A percentile compares a stretch with the other conserved stretches of the same genome.
These are phyloP conservation scores for Microtus richardsoni DNA, from an alignment of 2,113 vertebrate species.

Conservation along the genomic window DNA sequence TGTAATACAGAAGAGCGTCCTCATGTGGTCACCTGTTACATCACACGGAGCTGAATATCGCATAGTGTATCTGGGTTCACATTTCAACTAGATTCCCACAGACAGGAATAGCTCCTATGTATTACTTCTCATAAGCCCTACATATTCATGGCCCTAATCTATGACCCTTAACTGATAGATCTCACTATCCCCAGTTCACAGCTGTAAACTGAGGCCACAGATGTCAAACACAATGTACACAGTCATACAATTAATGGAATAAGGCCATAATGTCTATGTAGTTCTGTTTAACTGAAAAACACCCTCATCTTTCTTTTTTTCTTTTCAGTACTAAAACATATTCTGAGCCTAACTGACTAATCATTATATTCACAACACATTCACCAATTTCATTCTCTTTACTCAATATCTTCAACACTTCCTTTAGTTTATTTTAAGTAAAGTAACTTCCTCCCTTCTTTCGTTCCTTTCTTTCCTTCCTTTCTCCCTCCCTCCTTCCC, in stretches of 20 bases:
- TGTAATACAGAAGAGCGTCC: slow-evolving; percentile 22
- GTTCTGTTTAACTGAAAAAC: neutral
- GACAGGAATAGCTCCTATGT: neutral
- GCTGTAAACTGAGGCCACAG: neutral
- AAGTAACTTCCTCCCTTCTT: neutral
- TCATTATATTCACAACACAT: neutral
- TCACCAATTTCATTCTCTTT: neutral
- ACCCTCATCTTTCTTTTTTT: fast-evolving
- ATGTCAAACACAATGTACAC: neutral
- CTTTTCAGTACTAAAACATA: neutral
- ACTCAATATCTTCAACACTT: neutral
- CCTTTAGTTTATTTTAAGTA: neutral
- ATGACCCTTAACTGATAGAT: neutral
- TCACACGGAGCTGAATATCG: neutral
- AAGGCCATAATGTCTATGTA: neutral
- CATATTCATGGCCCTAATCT: neutral
- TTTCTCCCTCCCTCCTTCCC: no score
- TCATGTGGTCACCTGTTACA: neutral
- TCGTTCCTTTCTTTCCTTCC: no score
- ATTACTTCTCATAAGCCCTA: neutral
- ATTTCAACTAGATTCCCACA: neutral
- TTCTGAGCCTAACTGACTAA: neutral
- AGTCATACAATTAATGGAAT: neutral
- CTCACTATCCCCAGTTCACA: neutral
- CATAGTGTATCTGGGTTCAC: neutral